Base-by-base conservation (phyloP, 2,888 invertebrate species). In the Chorisops tibialis region DNA sequence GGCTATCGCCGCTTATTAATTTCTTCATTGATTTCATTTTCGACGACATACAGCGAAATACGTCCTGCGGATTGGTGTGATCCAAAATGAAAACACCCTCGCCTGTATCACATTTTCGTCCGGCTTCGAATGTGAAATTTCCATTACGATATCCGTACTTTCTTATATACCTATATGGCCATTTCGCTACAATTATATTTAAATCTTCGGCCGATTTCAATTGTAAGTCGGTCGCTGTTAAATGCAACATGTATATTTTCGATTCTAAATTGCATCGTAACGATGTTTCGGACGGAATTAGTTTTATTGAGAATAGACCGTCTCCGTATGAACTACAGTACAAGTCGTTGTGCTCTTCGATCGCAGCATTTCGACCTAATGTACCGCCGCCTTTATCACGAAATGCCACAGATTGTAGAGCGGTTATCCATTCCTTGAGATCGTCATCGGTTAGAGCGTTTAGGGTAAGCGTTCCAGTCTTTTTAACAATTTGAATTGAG, bases 21-120 rank as follows among this genome's bases (percentile, higher is more conserved):
- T 91, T 89, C 73, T 91, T 91, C 91, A 92, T 92, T 1, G 86
- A 88, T 73, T 90, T 90, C 89, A 92, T 92, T 78, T 90, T 91
- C 4, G 88, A 82, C 9, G 89, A 87, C 69, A 92, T 82, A 72
- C 90, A 91, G 66, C 89, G 86, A 67, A 85, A 92, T 67, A 92
- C 89, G 74, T 91, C 91, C 68, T 89, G 88, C 66, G 90, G 89
- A 74, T 90, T 90, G 43, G 86, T 84, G 73, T 92, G 89, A 72
- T 91, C 90, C 63, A 92, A 77, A 62, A 86, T 88, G 70, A 92
- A 92, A 4, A 86, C 85, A 1, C 92, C 92, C 78, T 92, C 92
- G 0, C 92, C 92, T 1, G 91, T 90, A 68, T 88, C 87, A 78
- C 92, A 92, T 76, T 91, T 92, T 63, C 92, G 82, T 0, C 92